Base-by-base conservation (phyloP, 1,140 invertebrate species). In the Drosophila punjabiensis region DNA sequence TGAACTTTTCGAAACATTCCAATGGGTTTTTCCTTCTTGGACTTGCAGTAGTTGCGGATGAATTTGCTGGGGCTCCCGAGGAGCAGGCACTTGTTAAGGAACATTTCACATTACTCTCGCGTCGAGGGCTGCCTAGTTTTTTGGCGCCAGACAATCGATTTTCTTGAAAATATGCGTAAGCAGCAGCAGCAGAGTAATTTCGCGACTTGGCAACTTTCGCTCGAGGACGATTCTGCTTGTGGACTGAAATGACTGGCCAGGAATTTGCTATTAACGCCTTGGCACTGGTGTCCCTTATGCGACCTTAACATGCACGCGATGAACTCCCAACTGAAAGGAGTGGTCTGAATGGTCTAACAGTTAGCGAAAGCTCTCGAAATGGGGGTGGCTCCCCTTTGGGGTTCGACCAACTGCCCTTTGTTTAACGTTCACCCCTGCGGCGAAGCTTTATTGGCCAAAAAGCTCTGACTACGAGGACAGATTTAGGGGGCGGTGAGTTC, bases 291-390 rank as follows among this genome's bases (percentile, higher is more conserved):
- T 43, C 75, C 53, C 75, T 80, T 73, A 89, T 89, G 61, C 85
- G 85, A 89, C 74, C 64, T 68, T 69, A 85, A 89, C 85, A 88
- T 76, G 85, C 81, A 88, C 78, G 81, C 85, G 79, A 89, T 80
- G 66, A 65, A 84, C 56, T 89, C 70, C 67, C 58, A 60, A 88
- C 85, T 88, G 82, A 89, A 85, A 89, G 85, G 85, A 88, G 85
- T 88, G 85, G 48, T 73, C 20, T 16, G 55, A 39, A 32, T 33
- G 50, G 68, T 33, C 76, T 78, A 78, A 78, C 75, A 78, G 75
- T 78, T 78, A 78, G 76, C 59, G 30, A 78, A 78, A 62, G 75
- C 74, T 76, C 14, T 16, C 39, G 20, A 24, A 66, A 39, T 2
- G n/a, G 58, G 45, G 75, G 64, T 76, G n/a, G 0, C 20, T 62